Evolutionary conservation across 2,888 invertebrate species (phyloP).

Genomic region (Aleiodes leptofemur): DNA sequence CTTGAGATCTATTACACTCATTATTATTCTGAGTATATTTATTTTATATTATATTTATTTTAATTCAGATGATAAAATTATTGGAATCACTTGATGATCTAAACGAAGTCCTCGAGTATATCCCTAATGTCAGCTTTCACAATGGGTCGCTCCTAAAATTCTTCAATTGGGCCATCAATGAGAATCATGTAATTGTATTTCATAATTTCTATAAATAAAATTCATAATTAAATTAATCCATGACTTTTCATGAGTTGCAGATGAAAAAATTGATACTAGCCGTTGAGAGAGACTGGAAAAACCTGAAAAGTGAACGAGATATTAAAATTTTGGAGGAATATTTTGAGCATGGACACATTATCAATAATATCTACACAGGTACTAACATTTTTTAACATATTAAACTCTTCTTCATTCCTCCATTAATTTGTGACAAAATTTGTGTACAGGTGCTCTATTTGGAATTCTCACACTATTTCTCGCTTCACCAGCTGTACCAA

Average conservation of each 20-base stretch:
- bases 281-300: conserved; percentile 9
- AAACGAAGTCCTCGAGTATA: not conserved
- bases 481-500: conserved; percentile 43
- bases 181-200: not conserved
- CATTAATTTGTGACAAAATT: too few species aligned
- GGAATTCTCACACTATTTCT: conserved; percentile 4
- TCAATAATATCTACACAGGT: conserved; percentile 1
- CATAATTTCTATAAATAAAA: too few species aligned
- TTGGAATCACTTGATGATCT: not conserved
- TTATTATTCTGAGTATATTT: not conserved
- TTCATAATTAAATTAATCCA: not conserved
- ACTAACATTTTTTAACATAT: not conserved
- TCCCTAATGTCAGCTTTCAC: not conserved
- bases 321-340: not conserved
- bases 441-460: not conserved
- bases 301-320: not conserved
- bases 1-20: not conserved
- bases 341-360: not conserved
- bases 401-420: not conserved
- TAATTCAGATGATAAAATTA: not conserved
- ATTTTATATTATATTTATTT: too few species aligned
- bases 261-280: not conserved
- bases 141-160: not conserved
- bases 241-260: not conserved
- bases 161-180: not conserved